Evolutionary conservation across 2,797 vertebrate genomes (phyloP).

Genomic region (Lates japonicus): DNA sequence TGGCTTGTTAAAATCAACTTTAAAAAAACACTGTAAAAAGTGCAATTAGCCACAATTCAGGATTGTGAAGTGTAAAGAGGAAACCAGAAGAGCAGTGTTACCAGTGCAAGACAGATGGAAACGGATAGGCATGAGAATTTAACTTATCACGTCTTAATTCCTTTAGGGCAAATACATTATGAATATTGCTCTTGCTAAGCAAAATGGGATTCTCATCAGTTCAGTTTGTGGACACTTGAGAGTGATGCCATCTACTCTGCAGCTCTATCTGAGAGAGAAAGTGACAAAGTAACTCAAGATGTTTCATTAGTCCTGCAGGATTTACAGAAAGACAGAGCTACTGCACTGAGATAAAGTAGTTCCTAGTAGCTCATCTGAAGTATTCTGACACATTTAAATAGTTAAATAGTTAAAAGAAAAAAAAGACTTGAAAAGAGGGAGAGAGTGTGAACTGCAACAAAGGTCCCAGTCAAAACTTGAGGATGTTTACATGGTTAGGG

Average conservation of each 20-base stretch:
- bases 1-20: constrained; percentile 61
- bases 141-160: constrained; percentile 4
- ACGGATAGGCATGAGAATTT: not conserved
- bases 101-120: not conserved
- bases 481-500: not conserved
- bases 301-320: constrained; percentile 22
- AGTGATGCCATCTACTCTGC: not conserved
- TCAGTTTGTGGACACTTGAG: constrained; percentile 2
- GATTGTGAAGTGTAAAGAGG: constrained; percentile 14
- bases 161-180: not conserved
- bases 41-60: constrained; percentile 51
- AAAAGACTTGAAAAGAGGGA: not conserved
- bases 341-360: not conserved
- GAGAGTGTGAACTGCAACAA: not conserved
- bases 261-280: not conserved
- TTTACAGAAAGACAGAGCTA: constrained; percentile 2
- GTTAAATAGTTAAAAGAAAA: no score
- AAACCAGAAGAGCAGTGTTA: constrained; percentile 2
- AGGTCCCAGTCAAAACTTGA: not conserved
- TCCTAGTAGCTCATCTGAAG: not conserved
- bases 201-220: constrained; percentile 11
- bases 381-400: not conserved
- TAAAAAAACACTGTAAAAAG: constrained; percentile 45
- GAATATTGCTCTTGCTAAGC: constrained; percentile 8
- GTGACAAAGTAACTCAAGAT: constrained; percentile 8